Evolutionary conservation across 2,888 invertebrate genomes (phyloP).

Genomic region (Acrobasis consociella): DNA sequence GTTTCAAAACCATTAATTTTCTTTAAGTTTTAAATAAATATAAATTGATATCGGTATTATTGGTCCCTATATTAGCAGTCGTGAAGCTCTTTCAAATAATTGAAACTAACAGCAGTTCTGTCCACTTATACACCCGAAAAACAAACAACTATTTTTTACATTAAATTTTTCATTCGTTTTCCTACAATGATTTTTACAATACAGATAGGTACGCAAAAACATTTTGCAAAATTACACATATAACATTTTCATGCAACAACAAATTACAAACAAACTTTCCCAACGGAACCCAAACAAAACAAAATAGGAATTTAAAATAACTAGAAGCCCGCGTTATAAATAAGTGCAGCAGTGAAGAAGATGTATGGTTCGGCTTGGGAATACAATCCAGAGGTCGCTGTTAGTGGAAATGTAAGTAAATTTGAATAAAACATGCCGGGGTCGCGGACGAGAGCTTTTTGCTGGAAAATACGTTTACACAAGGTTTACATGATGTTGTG

Average conservation of each 20-base stretch:
- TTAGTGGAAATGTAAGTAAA: slow-evolving; percentile 83
- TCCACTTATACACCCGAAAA: too few relatives aligned
- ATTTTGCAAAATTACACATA: too few relatives aligned
- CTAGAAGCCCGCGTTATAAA: slow-evolving; percentile 49
- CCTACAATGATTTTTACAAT: too few relatives aligned
- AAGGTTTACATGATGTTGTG: slow-evolving; percentile 15
- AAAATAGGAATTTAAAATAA: slow-evolving; percentile 9
- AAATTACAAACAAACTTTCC: not conserved
- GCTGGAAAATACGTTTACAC: slow-evolving; percentile 9
- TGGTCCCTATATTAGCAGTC: too few relatives aligned
- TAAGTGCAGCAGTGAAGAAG: slow-evolving; percentile 75
- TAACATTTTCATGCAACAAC: not conserved
- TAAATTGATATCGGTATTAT: too few relatives aligned
- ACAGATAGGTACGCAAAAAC: too few relatives aligned
- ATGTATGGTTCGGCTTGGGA: slow-evolving; percentile 79
- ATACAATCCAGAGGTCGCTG: slow-evolving; percentile 80
- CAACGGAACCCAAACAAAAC: not conserved
- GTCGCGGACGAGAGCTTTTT: slow-evolving; percentile 37
- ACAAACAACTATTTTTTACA: too few relatives aligned
- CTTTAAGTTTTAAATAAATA: too few relatives aligned
- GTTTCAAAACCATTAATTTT: not conserved
- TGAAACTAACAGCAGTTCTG: too few relatives aligned
- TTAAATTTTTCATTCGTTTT: too few relatives aligned
- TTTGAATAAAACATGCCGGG: slow-evolving; percentile 80
- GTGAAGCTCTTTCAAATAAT: too few relatives aligned